Conservation (phyloP, 2,797 vertebrate genomes). For the Passerculus sandwichensis region DNA sequence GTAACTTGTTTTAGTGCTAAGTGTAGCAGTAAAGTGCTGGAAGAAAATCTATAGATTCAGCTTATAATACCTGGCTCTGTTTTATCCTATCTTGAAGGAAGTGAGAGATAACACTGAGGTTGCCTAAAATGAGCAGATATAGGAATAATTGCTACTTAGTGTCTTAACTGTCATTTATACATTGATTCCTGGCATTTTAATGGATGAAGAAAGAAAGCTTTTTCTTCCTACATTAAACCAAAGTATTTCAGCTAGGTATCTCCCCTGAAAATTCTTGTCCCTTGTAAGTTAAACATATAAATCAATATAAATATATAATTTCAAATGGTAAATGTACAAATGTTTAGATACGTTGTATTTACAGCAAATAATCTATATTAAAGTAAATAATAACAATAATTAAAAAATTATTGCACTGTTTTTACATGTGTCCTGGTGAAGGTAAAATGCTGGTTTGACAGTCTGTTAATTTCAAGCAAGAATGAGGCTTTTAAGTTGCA, state of each 20-base stretch:
- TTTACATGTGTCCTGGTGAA: neutral
- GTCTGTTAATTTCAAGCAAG: neutral
- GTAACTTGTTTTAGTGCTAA: slow-evolving; percentile 52
- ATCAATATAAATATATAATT: neutral
- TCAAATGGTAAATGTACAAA: neutral
- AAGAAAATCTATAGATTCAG: slow-evolving; percentile 42
- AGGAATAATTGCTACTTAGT: slow-evolving; percentile 55
- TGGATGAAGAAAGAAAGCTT: slow-evolving; percentile 19
- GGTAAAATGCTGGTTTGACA: neutral
- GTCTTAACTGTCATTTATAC: slow-evolving; percentile 49
- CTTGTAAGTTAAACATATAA: neutral
- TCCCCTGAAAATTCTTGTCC: neutral
- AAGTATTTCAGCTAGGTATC: neutral
- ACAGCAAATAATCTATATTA: neutral
- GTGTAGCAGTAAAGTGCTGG: slow-evolving; percentile 26
- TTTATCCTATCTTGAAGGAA: slow-evolving; percentile 53
- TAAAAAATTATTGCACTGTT: neutral
- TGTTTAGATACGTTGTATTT: neutral
- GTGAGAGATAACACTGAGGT: slow-evolving; percentile 29
- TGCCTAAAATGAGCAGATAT: slow-evolving; percentile 20
- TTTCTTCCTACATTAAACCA: slow-evolving; percentile 15
- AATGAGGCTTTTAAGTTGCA: neutral
- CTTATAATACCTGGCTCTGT: slow-evolving; percentile 27
- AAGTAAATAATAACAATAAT: neutral
- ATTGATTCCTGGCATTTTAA: slow-evolving; percentile 54